These are phyloP conservation scores for Zele albiditarsus DNA, from an alignment of 2,888 invertebrate genomes.

Conservation along the genomic window DNA sequence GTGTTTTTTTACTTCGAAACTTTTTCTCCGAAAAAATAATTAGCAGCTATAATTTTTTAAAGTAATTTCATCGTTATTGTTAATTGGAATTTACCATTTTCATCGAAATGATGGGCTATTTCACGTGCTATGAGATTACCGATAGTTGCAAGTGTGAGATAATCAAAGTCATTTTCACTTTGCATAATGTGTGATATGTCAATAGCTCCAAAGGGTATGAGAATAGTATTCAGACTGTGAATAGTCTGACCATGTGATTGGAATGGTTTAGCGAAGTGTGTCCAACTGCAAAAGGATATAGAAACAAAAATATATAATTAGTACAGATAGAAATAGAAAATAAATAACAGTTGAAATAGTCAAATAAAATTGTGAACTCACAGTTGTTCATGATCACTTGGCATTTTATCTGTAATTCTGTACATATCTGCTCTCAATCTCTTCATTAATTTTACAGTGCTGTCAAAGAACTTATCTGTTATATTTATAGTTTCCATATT, in stretches of 20 bases:
- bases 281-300: constrained; percentile 54
- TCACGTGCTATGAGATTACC: constrained; percentile 61
- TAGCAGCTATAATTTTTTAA: background rate
- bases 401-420: constrained; percentile 46
- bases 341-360: background rate
- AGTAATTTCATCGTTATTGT: constrained; percentile 20
- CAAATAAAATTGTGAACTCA: constrained; percentile 43
- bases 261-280: constrained; percentile 58
- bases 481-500: constrained; percentile 49
- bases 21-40: constrained; percentile 13
- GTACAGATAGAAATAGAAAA: background rate
- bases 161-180: constrained; percentile 48
- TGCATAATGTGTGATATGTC: constrained; percentile 51
- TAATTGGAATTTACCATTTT: constrained; percentile 55
- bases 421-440: constrained; percentile 58
- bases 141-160: constrained; percentile 56
- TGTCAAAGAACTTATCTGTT: constrained; percentile 55
- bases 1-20: constrained; percentile 12
- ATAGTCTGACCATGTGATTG: constrained; percentile 54
- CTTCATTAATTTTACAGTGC: constrained; percentile 55
- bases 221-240: constrained; percentile 54
- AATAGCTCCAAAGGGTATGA: constrained; percentile 60
- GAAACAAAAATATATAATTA: background rate
- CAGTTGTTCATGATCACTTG: constrained; percentile 55
- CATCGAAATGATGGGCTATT: constrained; percentile 62